A percentile compares a stretch with the other conserved stretches of the same genome.
Evolutionary conservation across 2,113 vertebrate species (phyloP).

Genomic region (Spea multiplicata): DNA sequence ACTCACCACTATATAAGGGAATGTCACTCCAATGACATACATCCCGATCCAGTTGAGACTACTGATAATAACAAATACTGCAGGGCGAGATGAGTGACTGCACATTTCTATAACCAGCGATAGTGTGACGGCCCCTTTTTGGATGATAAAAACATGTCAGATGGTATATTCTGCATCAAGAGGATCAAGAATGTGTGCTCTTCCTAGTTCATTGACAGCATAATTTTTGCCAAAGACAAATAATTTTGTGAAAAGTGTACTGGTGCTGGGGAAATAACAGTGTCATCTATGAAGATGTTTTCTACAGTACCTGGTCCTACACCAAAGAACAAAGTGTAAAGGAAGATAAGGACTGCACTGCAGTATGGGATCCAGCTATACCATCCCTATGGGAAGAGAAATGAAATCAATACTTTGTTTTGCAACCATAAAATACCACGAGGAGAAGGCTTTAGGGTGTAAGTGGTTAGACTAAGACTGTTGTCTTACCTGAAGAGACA

Average conservation of each 20-base stretch:
- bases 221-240: too few species aligned
- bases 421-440: too few species aligned
- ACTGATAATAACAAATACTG: slow-evolving; percentile 62
- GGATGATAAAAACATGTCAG: slow-evolving; percentile 10
- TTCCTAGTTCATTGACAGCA: too few species aligned
- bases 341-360: slow-evolving; percentile 73
- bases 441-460: background rate
- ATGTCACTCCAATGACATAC: slow-evolving; percentile 64
- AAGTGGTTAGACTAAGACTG: background rate
- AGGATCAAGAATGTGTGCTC: too few species aligned
- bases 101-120: slow-evolving; percentile 65
- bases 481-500: slow-evolving; percentile 66
- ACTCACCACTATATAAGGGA: slow-evolving; percentile 64
- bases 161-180: background rate
- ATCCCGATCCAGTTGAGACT: slow-evolving; percentile 64
- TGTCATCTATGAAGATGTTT: too few species aligned
- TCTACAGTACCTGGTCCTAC: slow-evolving; percentile 65
- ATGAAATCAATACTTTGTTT: background rate
- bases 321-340: slow-evolving; percentile 68
- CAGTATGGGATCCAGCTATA: slow-evolving; percentile 73
- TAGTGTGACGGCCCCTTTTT: slow-evolving; percentile 57
- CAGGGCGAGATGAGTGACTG: slow-evolving; percentile 63
- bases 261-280: too few species aligned
- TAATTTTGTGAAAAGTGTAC: too few species aligned
- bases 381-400: slow-evolving; percentile 49